These are phyloP conservation scores for Dendrocincla fuliginosa DNA, from an alignment of 2,797 vertebrate genomes.

Conservation along the genomic window DNA sequence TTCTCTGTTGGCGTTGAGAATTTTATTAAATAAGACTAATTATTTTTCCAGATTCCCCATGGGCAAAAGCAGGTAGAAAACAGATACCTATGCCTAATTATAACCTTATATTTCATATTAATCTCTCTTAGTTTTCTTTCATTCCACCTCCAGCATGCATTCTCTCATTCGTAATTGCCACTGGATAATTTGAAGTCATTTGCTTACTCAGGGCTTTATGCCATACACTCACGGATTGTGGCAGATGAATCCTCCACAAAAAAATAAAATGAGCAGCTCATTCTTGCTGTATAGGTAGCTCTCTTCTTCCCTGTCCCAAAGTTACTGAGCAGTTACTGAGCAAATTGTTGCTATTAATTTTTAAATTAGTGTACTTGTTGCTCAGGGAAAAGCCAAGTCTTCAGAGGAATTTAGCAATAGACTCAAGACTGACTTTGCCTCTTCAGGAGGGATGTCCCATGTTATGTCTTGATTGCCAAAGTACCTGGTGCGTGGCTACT, in stretches of 20 bases:
- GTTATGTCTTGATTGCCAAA: not conserved
- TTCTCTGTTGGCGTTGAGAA: conserved; percentile 42
- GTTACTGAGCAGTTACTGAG: conserved; percentile 1
- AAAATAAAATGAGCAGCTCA: not conserved
- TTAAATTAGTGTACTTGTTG: not conserved
- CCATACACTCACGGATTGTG: conserved; percentile 22
- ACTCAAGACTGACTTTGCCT: not conserved
- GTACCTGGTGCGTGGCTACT: not conserved
- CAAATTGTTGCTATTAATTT: conserved; percentile 52
- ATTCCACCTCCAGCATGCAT: conserved; percentile 36
- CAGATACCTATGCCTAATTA: conserved; percentile 66
- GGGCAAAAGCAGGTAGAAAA: conserved; percentile 61
- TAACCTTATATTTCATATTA: conserved; percentile 59
- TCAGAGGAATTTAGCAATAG: not conserved
- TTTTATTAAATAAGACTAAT: conserved; percentile 52
- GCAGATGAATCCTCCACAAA: conserved; percentile 5
- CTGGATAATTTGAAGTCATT: conserved; percentile 52
- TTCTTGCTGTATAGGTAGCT: not conserved
- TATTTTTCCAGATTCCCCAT: conserved; percentile 55
- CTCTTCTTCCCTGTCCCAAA: not conserved
- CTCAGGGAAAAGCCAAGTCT: not conserved
- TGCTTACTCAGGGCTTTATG: conserved; percentile 60
- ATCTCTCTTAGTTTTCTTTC: conserved; percentile 65
- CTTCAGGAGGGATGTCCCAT: not conserved
- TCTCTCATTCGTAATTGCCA: conserved; percentile 57